Evolutionary conservation across 2,888 invertebrate species (phyloP).

Genomic region (Cheilosia scutellata): DNA sequence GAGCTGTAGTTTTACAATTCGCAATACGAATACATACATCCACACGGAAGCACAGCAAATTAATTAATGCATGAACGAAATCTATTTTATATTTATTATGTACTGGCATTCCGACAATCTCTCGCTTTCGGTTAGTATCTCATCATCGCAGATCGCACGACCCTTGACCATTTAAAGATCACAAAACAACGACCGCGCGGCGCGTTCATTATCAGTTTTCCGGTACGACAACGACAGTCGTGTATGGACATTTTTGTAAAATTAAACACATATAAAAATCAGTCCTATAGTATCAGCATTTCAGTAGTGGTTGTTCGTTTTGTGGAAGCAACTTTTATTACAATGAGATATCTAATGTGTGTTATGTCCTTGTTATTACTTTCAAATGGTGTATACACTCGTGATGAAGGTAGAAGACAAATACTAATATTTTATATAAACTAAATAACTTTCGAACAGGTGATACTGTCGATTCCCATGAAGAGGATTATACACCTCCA

Average conservation of each 20-base stretch:
- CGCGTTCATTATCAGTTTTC: constrained; percentile 66
- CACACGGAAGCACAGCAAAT: neutral
- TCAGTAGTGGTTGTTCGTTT: neutral
- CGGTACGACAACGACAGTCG: constrained; percentile 14
- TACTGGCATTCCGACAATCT: constrained; percentile 20
- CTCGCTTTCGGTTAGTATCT: constrained; percentile 36
- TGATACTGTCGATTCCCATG: constrained; percentile 56
- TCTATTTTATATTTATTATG: constrained; percentile 24
- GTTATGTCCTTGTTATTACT: constrained; percentile 21
- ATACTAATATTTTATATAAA: neutral
- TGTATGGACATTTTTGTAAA: constrained; percentile 6
- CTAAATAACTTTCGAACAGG: constrained; percentile 32
- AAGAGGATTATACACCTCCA: constrained; percentile 57
- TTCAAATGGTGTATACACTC: constrained; percentile 10
- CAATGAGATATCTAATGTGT: constrained; percentile 16
- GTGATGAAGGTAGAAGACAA: constrained; percentile 50
- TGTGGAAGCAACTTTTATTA: neutral
- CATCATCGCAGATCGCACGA: constrained; percentile 52
- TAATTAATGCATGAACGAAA: constrained; percentile 11
- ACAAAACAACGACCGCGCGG: constrained; percentile 22
- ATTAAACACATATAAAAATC: neutral
- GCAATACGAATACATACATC: neutral
- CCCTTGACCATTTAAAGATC: constrained; percentile 68
- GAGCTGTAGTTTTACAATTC: too few relatives aligned
- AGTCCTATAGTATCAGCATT: constrained; percentile 1